Base-by-base conservation (phyloP, 2,113 vertebrate genomes). In the Triplophysa tibetana region DNA sequence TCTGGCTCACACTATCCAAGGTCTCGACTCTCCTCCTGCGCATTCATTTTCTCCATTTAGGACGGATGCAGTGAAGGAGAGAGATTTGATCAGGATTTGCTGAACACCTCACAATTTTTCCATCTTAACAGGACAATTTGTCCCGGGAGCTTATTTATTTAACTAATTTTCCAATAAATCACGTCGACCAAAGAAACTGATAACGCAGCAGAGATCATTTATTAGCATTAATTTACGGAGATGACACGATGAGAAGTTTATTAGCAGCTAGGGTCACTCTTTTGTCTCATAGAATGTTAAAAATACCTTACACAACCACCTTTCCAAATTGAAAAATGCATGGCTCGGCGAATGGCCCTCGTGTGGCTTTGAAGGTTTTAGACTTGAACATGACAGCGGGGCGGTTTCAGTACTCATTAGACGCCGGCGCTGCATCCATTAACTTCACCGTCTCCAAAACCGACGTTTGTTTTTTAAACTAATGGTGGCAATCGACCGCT, bases 1-100 rank as follows among this genome's bases (percentile, higher is more conserved):
- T 69, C 67, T 78, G 24, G 24, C 50, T 41, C 17, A 9, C 14
- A 5, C 45, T 81, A 24, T 78, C 82, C 79, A 68, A 75, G 75
- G 75, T 75, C 63, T 24, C 17, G 60, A 72, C 26, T 75, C 38
- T 17, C 33, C 68, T 56, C 54, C 8, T 70, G 75, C 43, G 64
- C 67, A 45, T 70, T 61, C 56, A 29, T 77, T 76, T 68, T 73
- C 0, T 45, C n/a, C 41, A 41, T 64, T 63, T n/a, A 38, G 7
- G n/a, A 23, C 16, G 43, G 24, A 24, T 61, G 21, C 9, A 78
- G 7, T 16, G 2, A 16, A 26, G 38, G 19, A 21, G n/a, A 63
- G 21, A 38, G 41, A 38, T 62, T 10, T 33, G 9, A 54, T n/a
- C 48, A 43, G 7, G 11, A 9, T 45, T 1, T 14, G 3, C 16